phyloP scores from a whole-genome alignment of 2,113 vertebrate species.

The Puffinus mauretanicus region DNA sequence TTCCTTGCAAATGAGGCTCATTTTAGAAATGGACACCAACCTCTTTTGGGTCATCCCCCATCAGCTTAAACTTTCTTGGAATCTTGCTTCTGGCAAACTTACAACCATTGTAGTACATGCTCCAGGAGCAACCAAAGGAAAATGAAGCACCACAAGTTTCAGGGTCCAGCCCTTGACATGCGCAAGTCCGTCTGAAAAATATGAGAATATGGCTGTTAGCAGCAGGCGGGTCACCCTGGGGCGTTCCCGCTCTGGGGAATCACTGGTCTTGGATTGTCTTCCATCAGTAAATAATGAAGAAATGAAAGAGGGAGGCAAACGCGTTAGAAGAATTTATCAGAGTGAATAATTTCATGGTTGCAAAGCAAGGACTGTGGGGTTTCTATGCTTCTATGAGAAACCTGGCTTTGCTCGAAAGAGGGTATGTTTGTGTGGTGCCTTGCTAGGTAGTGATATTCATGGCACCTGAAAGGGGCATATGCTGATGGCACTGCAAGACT shows the following conservation, averaged over 20 bases:
- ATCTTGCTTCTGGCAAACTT: conserved; percentile 98
- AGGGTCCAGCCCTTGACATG: conserved; percentile 92
- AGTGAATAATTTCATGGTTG: background rate
- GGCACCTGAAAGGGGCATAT: background rate
- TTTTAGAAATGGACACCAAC: conserved; percentile 72
- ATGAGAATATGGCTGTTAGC: conserved; percentile 24
- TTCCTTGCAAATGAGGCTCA: conserved; percentile 16
- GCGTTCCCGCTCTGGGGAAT: background rate
- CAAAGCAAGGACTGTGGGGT: background rate
- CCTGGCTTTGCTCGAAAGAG: rapidly evolving
- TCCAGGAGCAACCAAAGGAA: conserved; percentile 99
- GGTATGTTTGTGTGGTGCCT: background rate
- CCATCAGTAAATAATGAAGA: background rate
- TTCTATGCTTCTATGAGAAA: background rate
- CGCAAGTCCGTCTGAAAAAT: conserved; percentile 88
- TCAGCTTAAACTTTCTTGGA: conserved; percentile 95
- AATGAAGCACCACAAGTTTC: conserved; percentile 95
- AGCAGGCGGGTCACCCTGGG: background rate
- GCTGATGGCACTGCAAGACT: background rate
- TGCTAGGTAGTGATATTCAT: background rate
- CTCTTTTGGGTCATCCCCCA: conserved; percentile 92
- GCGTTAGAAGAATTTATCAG: background rate
- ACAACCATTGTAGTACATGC: conserved; percentile 99
- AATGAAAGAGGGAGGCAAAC: background rate
- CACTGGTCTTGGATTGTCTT: background rate